Percentiles rank a stretch among this genome's conserved stretches.
Evolutionary conservation across 2,797 vertebrate genomes (phyloP).

Genomic region (Darevskia mixta): DNA sequence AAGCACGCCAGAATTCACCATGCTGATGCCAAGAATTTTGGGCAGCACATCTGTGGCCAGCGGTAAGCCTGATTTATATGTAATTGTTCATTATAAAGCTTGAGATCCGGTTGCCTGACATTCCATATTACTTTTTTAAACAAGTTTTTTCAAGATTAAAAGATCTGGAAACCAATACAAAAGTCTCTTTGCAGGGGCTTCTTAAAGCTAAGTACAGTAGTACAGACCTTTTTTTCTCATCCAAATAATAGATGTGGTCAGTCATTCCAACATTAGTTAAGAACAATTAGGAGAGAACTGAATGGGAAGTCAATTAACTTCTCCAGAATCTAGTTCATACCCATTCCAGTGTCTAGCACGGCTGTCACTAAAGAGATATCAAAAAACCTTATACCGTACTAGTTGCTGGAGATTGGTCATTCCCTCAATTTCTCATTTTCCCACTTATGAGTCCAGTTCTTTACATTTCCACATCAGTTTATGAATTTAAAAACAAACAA

Average conservation of each 20-base stretch:
- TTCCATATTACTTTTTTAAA: constrained; percentile 29
- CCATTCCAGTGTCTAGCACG: not conserved
- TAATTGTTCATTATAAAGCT: constrained; percentile 54
- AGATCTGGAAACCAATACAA: constrained; percentile 44
- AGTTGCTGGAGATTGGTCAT: no score
- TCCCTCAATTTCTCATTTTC: no score
- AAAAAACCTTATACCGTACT: not conserved
- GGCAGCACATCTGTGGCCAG: constrained; percentile 32
- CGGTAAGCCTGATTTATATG: constrained; percentile 44
- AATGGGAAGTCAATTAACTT: not conserved
- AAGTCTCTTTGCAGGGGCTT: constrained; percentile 46
- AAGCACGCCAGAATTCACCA: constrained; percentile 54
- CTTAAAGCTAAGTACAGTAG: constrained; percentile 40
- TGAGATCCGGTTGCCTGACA: constrained; percentile 51
- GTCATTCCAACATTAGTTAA: constrained; percentile 29
- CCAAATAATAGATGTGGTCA: not conserved
- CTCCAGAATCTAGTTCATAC: not conserved
- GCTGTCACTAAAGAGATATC: not conserved
- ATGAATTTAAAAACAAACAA: no score
- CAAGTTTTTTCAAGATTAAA: constrained; percentile 43
- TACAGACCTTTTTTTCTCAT: constrained; percentile 21
- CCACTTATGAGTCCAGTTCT: no score
- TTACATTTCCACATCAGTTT: no score
- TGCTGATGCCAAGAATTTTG: constrained; percentile 22
- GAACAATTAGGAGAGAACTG: constrained; percentile 27